Evolutionary conservation across 2,888 invertebrate genomes (phyloP), one percentile per base, ranked within the genome.

Genomic region (Dasysyrphus albostriatus): DNA sequence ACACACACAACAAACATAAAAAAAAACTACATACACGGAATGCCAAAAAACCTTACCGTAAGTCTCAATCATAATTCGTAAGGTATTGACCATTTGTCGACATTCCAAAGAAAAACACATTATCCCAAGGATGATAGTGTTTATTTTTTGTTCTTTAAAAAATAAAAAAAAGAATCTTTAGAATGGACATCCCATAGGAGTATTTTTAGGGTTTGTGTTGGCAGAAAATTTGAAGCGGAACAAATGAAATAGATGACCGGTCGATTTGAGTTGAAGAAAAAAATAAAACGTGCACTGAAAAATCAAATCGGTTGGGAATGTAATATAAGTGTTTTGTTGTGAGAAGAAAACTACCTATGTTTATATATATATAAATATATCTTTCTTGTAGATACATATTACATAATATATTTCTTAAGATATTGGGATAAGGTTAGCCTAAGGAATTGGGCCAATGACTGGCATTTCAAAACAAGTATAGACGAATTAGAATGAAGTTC

Each of bases 21-120:
- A 51, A 14, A 54, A 49, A 16, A 49, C 37, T 24, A 47, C 1
- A 12, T 4, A 12, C 19, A 12, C n/a, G 7, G 29, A 32, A 54
- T 42, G 24, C 32, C 58, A 47, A 24, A 54, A 77, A 72, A 73
- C 59, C 47, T 47, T 19, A 81, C 73, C 81, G 65, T 73, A 81
- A 74, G 73, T 77, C 81, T 77, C 51, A 85, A 77, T 74, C 81
- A 81, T 81, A 81, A 74, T 77, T 76, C 69, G 61, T 32, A n/a
- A 14, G 49, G 73, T 73, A 85, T 85, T 85, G 83, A 84, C 72
- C 67, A 67, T 85, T 54, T 81, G 73, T 44, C 73, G 37, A 72
- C 72, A 67, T 59, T 77, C 42, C 14, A 72, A 47, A 47, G 72
- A 58, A 59, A 69, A 69, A 69, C 69, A 69, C 69, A 69, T 69